Evolutionary conservation across 2,888 invertebrate genomes (phyloP).

Genomic region (Anodontia alba): DNA sequence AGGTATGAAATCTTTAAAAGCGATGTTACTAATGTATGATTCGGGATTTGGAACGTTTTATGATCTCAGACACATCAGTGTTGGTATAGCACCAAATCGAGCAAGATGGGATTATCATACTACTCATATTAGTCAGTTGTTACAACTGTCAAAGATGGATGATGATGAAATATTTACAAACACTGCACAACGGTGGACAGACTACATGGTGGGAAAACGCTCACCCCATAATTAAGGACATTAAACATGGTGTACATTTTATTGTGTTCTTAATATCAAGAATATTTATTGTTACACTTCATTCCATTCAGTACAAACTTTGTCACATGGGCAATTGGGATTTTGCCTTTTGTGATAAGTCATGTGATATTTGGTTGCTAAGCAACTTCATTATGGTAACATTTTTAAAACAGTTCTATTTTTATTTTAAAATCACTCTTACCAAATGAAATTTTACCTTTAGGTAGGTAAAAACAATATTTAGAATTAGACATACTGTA

Average conservation of each 20-base stretch:
- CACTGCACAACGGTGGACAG: constrained; percentile 96
- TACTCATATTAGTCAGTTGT: constrained; percentile 96
- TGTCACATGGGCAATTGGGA: background rate
- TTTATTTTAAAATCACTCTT: too few relatives aligned
- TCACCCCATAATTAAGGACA: constrained; percentile 94
- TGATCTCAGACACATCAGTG: constrained; percentile 96
- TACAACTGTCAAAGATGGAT: constrained; percentile 91
- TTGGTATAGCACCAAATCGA: constrained; percentile 91
- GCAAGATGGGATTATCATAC: constrained; percentile 99
- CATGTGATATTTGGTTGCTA: constrained; percentile 11
- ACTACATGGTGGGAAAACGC: constrained; percentile 97
- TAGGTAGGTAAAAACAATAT: too few relatives aligned
- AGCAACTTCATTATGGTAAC: background rate
- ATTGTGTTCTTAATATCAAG: background rate
- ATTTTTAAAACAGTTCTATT: background rate
- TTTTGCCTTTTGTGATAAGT: too few relatives aligned
- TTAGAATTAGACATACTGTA: too few relatives aligned
- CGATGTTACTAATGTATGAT: constrained; percentile 95
- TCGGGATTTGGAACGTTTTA: constrained; percentile 97
- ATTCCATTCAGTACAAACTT: background rate
- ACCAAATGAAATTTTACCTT: too few relatives aligned
- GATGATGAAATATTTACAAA: constrained; percentile 91
- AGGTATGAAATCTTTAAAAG: constrained; percentile 90
- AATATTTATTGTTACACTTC: background rate
- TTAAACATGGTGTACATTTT: background rate